Evolutionary conservation across 2,113 vertebrate genomes (phyloP).

Genomic region (Empidonax alnorum): DNA sequence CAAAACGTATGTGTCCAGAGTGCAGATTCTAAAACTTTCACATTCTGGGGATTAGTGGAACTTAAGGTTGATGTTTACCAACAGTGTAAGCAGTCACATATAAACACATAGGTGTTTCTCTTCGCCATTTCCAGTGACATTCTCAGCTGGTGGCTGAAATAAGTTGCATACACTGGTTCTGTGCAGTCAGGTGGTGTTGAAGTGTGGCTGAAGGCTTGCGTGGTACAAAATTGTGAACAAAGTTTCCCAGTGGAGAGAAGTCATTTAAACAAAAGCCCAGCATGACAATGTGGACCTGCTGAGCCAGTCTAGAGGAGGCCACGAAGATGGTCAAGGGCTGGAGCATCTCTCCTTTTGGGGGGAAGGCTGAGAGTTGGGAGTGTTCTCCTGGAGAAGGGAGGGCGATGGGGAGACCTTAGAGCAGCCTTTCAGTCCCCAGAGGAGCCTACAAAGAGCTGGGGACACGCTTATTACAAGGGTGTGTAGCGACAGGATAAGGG

Average conservation of each 20-base stretch:
- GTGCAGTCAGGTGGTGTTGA: neutral
- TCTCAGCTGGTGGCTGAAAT: neutral
- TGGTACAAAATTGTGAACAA: neutral
- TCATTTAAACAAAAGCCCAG: neutral
- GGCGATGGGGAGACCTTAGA: neutral
- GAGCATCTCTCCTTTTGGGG: neutral
- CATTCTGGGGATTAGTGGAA: neutral
- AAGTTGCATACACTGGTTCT: neutral
- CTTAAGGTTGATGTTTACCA: neutral
- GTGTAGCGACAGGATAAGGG: neutral
- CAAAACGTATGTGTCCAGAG: neutral
- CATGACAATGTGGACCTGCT: neutral
- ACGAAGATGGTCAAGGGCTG: neutral
- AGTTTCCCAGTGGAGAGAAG: neutral
- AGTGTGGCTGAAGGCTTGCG: neutral
- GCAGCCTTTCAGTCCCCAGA: neutral
- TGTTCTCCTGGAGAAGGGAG: neutral
- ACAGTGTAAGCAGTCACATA: rapidly evolving
- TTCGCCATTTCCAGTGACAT: neutral
- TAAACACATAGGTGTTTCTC: neutral
- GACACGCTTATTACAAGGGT: neutral
- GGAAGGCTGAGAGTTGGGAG: neutral
- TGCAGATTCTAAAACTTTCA: neutral
- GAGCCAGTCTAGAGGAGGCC: neutral
- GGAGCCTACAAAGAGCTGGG: neutral